Conservation (phyloP, 2,888 invertebrate genomes). For the Ectobius pallidus region DNA sequence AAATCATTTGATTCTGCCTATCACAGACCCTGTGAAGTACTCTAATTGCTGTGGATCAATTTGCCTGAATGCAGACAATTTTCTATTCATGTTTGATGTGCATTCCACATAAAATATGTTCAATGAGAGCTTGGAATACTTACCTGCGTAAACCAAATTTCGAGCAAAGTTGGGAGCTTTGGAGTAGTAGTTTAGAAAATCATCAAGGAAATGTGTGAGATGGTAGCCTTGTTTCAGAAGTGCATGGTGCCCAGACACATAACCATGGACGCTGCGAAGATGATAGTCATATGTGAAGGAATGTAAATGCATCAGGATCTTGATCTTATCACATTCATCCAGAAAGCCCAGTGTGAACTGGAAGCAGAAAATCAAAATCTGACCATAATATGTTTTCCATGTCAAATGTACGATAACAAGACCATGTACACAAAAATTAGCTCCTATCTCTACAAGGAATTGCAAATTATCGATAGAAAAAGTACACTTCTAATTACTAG, state of each 20-base stretch:
- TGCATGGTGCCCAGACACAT: conserved; percentile 62
- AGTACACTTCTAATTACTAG: no score
- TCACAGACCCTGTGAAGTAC: no score
- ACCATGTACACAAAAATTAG: no score
- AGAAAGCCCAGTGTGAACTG: conserved; percentile 67
- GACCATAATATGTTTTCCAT: not conserved
- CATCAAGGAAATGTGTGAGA: conserved; percentile 72
- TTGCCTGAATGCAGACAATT: no score
- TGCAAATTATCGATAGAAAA: no score
- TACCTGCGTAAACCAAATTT: conserved; percentile 73
- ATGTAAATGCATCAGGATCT: conserved; percentile 74
- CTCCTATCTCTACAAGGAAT: no score
- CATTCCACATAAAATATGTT: no score
- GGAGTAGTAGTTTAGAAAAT: conserved; percentile 77
- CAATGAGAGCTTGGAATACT: conserved; percentile 29
- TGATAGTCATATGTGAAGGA: conserved; percentile 82
- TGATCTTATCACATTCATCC: conserved; percentile 72
- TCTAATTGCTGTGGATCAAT: no score
- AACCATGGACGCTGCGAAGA: conserved; percentile 68
- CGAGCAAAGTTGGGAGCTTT: conserved; percentile 78
- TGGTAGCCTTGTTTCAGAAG: conserved; percentile 68
- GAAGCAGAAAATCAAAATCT: conserved; percentile 45
- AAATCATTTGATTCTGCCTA: no score
- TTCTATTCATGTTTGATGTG: no score
- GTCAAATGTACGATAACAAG: not conserved